Percentiles rank a stretch among this genome's conserved stretches.
phyloP scores from a whole-genome alignment of 2,797 vertebrate species.

The Loris lydekkerianus region DNA sequence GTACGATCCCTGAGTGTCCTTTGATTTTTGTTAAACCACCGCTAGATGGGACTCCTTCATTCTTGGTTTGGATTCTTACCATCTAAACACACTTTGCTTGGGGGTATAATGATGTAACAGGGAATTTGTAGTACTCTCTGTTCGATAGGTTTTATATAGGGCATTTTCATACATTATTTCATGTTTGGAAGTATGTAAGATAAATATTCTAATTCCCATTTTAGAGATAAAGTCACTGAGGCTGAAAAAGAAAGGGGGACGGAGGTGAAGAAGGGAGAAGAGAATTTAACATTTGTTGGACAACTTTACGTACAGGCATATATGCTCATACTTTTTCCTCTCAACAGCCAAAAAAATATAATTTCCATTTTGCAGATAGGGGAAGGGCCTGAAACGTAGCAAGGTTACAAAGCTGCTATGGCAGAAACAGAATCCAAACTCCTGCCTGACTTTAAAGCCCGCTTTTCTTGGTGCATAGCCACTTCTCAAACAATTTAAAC shows the following conservation, averaged over 20 bases:
- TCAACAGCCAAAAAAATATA: background rate
- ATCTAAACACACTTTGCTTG: background rate
- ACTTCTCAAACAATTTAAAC: conserved; percentile 5
- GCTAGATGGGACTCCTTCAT: conserved; percentile 81
- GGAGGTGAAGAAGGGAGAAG: background rate
- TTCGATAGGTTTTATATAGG: background rate
- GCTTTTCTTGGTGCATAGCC: background rate
- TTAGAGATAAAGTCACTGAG: conserved; percentile 38
- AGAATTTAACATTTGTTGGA: background rate
- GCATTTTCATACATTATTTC: background rate
- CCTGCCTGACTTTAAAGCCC: background rate
- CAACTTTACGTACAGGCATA: background rate
- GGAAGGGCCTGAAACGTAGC: background rate
- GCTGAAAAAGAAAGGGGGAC: background rate
- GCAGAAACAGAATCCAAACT: background rate
- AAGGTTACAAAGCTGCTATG: background rate
- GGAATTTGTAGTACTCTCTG: background rate
- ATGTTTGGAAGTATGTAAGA: background rate
- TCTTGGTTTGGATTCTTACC: conserved; percentile 45
- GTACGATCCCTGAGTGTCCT: background rate
- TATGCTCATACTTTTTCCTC: background rate
- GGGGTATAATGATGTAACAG: background rate
- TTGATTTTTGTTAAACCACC: conserved; percentile 73
- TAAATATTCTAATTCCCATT: background rate
- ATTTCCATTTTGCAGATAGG: background rate